A percentile compares a stretch with the other conserved stretches of the same genome.
These are phyloP conservation scores for Drosophila tristis DNA, from an alignment of 1,140 invertebrate genomes.

Conservation along the genomic window DNA sequence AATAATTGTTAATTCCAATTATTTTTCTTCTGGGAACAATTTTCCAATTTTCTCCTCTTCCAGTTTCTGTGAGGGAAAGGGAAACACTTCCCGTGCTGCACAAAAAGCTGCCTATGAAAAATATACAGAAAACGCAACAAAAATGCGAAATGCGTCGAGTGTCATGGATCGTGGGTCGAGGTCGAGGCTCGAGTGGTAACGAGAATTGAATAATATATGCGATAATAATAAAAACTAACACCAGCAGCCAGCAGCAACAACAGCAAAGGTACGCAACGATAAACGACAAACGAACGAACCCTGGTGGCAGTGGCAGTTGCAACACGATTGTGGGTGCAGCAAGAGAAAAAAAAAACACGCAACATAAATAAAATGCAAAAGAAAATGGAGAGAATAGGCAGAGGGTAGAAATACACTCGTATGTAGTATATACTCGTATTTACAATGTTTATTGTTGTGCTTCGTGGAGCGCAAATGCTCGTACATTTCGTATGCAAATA, in stretches of 20 bases:
- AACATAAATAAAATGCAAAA: conserved; percentile 43
- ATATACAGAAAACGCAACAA: too few species aligned
- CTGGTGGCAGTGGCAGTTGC: too few species aligned
- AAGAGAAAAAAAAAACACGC: conserved; percentile 34
- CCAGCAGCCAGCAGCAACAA: conserved; percentile 27
- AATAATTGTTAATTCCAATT: too few species aligned
- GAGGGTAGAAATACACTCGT: too few species aligned
- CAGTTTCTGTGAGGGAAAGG: too few species aligned
- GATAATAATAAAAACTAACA: conserved; percentile 73
- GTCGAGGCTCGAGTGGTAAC: conserved; percentile 8
- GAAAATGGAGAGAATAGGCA: too few species aligned
- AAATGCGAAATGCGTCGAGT: too few species aligned
- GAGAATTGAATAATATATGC: conserved; percentile 72
- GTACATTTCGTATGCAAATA: conserved; percentile 79
- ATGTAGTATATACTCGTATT: conserved; percentile 47
- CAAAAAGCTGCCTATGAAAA: too few species aligned
- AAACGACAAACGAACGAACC: conserved; percentile 1
- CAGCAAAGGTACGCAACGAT: conserved; percentile 4
- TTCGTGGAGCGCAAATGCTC: conserved; percentile 70
- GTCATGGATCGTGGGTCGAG: too few species aligned
- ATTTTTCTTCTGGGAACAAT: too few species aligned
- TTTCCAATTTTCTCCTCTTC: too few species aligned
- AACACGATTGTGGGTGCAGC: conserved; percentile 44
- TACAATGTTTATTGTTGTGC: conserved; percentile 82
- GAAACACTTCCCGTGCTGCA: too few species aligned